Evolutionary conservation across 2,797 vertebrate species (phyloP).

Genomic region (Anguilla megastoma): DNA sequence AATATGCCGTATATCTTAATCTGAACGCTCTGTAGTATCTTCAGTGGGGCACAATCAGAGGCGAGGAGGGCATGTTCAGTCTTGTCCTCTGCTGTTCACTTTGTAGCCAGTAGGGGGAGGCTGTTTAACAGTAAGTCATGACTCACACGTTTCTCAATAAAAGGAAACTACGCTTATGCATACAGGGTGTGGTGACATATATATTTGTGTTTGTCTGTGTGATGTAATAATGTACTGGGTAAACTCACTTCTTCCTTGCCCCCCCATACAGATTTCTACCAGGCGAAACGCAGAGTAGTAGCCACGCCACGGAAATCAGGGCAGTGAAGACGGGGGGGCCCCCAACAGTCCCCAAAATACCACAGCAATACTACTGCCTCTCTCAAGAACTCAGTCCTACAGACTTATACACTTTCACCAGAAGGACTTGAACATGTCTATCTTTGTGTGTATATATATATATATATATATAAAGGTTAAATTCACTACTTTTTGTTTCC

Average conservation of each 20-base stretch:
- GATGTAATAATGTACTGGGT: background rate
- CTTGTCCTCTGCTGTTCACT: conserved; percentile 6
- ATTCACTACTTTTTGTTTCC: background rate
- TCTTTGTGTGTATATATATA: conserved; percentile 10
- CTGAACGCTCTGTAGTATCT: background rate
- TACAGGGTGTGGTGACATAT: background rate
- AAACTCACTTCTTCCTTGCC: conserved; percentile 20
- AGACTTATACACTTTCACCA: conserved; percentile 40
- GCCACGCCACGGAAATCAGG: conserved; percentile 70
- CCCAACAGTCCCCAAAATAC: conserved; percentile 35
- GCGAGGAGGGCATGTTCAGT: background rate
- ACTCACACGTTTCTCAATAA: background rate
- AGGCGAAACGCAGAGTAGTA: conserved; percentile 77
- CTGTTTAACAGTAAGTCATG: background rate
- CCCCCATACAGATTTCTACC: conserved; percentile 84
- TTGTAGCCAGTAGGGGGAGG: background rate
- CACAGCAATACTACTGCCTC: conserved; percentile 30
- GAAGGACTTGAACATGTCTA: conserved; percentile 31
- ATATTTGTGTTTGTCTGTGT: conserved; percentile 32
- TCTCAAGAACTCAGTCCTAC: conserved; percentile 53
- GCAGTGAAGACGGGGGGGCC: conserved; percentile 62
- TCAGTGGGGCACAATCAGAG: background rate
- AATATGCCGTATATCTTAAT: background rate
- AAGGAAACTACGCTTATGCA: background rate
- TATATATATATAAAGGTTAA: background rate